Evolutionary conservation across 2,888 invertebrate species (phyloP).

Genomic region (Branchellion lobata): DNA sequence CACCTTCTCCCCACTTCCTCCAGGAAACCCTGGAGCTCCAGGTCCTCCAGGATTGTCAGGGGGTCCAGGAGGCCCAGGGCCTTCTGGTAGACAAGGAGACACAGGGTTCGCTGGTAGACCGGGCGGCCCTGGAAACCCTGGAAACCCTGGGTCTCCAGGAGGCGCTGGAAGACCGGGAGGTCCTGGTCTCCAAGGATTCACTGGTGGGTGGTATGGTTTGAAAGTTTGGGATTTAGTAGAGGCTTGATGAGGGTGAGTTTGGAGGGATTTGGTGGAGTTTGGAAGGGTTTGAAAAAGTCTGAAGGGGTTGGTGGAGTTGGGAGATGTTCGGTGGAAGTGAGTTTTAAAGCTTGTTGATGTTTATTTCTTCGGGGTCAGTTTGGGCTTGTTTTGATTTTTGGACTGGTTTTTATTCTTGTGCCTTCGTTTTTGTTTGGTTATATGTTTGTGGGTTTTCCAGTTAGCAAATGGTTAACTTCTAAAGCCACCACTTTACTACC

Average conservation of each 20-base stretch:
- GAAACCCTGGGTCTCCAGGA: neutral
- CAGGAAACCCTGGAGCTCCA: neutral
- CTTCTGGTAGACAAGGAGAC: neutral
- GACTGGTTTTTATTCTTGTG: no score
- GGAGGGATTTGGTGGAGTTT: no score
- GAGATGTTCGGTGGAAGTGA: no score
- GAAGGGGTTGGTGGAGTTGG: no score
- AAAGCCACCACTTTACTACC: no score
- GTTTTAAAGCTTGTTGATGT: neutral
- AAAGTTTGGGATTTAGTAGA: neutral
- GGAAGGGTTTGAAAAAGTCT: no score
- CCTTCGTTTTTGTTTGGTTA: no score
- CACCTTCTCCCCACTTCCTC: no score
- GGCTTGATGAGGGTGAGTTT: neutral
- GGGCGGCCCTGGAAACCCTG: neutral
- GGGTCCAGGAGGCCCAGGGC: constrained; percentile 24
- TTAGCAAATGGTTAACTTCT: no score
- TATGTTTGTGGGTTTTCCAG: no score
- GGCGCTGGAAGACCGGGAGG: neutral
- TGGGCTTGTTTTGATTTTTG: neutral
- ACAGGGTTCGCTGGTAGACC: neutral
- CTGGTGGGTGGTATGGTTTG: neutral
- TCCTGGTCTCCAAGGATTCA: neutral
- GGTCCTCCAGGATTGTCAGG: neutral
- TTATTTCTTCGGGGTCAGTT: neutral